phyloP scores from a whole-genome alignment of 2,797 vertebrate species.

The Neoniphon sammara region DNA sequence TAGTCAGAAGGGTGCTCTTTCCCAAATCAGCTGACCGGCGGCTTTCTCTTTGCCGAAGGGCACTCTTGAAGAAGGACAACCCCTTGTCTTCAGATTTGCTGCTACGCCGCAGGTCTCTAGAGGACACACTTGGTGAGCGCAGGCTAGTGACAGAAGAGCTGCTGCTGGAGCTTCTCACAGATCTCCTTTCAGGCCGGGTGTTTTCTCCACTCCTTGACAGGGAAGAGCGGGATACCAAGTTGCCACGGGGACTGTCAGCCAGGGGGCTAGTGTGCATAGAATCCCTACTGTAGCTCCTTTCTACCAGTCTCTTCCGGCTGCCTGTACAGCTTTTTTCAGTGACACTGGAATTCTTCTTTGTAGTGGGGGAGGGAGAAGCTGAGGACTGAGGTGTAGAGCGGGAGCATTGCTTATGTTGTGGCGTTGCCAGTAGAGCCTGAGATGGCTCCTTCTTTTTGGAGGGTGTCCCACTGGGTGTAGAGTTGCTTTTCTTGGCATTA shows the following conservation, averaged over 20 bases:
- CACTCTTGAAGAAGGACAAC: slow-evolving; percentile 94
- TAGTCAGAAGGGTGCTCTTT: slow-evolving; percentile 89
- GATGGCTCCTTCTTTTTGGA: slow-evolving; percentile 84
- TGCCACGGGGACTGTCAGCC: slow-evolving; percentile 83
- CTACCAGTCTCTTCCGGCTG: slow-evolving; percentile 86
- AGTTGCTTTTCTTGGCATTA: slow-evolving; percentile 82
- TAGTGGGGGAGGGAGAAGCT: slow-evolving; percentile 81
- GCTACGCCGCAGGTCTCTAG: slow-evolving; percentile 86
- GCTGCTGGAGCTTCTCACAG: slow-evolving; percentile 88
- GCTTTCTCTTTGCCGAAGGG: slow-evolving; percentile 94
- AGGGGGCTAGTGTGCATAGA: slow-evolving; percentile 87
- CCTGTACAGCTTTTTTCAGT: slow-evolving; percentile 70
- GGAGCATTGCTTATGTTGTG: slow-evolving; percentile 84
- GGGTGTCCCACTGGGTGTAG: slow-evolving; percentile 82
- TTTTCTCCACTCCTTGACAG: slow-evolving; percentile 79
- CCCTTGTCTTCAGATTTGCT: slow-evolving; percentile 96
- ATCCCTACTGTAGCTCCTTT: slow-evolving; percentile 89
- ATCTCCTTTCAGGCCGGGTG: slow-evolving; percentile 78
- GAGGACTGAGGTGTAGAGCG: slow-evolving; percentile 80
- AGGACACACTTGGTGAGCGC: slow-evolving; percentile 85
- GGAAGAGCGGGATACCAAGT: slow-evolving; percentile 75
- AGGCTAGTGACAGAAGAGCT: slow-evolving; percentile 94
- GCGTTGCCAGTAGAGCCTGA: slow-evolving; percentile 52
- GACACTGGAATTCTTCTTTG: slow-evolving; percentile 77
- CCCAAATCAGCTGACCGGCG: slow-evolving; percentile 94